A percentile compares a stretch with the other conserved stretches of the same genome.
phyloP scores from a whole-genome alignment of 2,797 vertebrate genomes.

The Perdix hodgsoniae region DNA sequence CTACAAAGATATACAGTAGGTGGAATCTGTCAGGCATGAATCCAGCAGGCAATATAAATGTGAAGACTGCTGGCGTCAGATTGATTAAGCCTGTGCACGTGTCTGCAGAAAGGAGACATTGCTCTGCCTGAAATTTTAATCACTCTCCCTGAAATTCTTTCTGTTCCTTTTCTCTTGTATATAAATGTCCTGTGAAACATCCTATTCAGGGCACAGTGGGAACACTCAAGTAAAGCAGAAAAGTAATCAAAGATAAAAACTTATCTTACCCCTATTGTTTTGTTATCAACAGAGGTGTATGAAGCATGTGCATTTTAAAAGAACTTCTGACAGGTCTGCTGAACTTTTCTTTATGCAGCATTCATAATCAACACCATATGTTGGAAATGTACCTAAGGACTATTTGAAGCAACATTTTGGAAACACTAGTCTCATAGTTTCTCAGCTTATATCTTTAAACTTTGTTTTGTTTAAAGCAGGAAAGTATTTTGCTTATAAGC shows the following conservation, averaged over 20 bases:
- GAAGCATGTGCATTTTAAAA: background rate
- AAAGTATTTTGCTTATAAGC: background rate
- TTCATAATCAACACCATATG: background rate
- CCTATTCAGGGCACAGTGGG: background rate
- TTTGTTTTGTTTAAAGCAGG: background rate
- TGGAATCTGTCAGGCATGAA: conserved; percentile 81
- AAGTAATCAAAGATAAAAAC: conserved; percentile 15
- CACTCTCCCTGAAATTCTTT: conserved; percentile 35
- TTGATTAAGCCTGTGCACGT: conserved; percentile 86
- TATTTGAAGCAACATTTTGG: background rate
- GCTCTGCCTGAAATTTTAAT: conserved; percentile 68
- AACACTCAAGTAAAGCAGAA: background rate
- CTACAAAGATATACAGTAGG: conserved; percentile 69
- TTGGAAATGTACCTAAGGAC: background rate
- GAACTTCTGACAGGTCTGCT: background rate
- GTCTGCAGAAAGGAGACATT: conserved; percentile 83
- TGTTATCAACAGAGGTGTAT: background rate
- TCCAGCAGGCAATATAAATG: conserved; percentile 80
- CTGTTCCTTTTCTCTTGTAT: conserved; percentile 11
- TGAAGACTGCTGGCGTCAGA: conserved; percentile 80
- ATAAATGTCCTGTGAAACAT: conserved; percentile 37
- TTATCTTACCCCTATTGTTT: background rate
- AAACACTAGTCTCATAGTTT: background rate
- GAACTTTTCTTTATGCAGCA: background rate
- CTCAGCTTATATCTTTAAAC: background rate